phyloP scores from a whole-genome alignment of 2,888 invertebrate species.

The Agrochola macilenta region DNA sequence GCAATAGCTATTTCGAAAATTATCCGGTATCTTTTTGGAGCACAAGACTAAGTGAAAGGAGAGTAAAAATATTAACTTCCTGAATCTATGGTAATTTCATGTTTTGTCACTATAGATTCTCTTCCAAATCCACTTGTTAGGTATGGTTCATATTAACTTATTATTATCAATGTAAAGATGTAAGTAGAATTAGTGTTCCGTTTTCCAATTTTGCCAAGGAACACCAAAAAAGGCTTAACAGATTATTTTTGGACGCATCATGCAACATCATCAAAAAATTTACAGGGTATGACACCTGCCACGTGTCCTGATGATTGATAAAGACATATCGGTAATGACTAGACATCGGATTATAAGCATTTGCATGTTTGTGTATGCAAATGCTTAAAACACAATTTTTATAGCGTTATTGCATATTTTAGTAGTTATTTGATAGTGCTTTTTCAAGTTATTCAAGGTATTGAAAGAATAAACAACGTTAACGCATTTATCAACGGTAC shows the following conservation, averaged over 20 bases:
- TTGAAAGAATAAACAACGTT: too few relatives aligned
- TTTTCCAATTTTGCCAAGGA: constrained; percentile 1
- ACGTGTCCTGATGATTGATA: neutral
- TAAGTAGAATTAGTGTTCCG: neutral
- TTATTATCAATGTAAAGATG: neutral
- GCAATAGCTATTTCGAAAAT: neutral
- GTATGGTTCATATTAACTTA: neutral
- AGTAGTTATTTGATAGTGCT: too few relatives aligned
- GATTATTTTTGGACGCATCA: constrained; percentile 3
- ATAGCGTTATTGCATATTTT: too few relatives aligned
- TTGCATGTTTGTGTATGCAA: too few relatives aligned
- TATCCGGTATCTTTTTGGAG: neutral
- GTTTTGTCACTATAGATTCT: neutral
- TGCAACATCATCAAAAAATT: constrained; percentile 2
- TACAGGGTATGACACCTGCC: neutral
- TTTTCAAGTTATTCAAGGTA: too few relatives aligned
- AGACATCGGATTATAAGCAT: too few relatives aligned
- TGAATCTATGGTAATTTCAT: neutral
- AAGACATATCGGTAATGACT: neutral
- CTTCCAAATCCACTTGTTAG: neutral
- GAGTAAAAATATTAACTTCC: neutral
- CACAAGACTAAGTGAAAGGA: neutral
- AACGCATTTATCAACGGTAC: too few relatives aligned
- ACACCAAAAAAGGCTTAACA: constrained; percentile 1
- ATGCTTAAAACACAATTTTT: too few relatives aligned